Percentiles rank a stretch among this genome's conserved stretches.
These are phyloP conservation scores for Lycocerus yunnanus DNA, from an alignment of 2,888 invertebrate species.

Conservation along the genomic window DNA sequence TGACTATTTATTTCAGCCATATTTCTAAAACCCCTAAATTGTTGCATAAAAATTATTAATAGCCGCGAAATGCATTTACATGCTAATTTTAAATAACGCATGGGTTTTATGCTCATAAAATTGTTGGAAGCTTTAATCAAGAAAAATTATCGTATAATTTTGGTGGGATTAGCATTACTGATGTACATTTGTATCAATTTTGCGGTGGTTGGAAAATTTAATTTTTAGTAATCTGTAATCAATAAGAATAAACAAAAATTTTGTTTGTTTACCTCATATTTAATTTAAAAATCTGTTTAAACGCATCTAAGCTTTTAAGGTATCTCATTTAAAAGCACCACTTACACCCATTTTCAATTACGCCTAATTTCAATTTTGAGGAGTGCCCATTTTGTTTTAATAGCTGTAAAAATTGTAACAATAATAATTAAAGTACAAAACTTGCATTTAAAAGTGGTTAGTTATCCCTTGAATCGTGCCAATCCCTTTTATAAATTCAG, in stretches of 20 bases:
- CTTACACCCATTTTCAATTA: not conserved
- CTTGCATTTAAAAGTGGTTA: slow-evolving; percentile 5
- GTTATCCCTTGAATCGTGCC: not conserved
- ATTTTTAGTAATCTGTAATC: not conserved
- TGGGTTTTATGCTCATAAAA: not conserved
- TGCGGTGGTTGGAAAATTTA: not conserved
- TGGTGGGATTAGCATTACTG: not conserved
- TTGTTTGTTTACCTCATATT: not conserved
- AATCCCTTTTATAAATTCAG: slow-evolving; percentile 3
- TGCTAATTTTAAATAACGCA: not conserved
- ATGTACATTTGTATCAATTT: not conserved
- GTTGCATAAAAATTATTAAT: not conserved
- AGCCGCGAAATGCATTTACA: not conserved
- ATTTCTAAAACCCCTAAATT: not conserved
- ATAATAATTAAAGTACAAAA: not conserved
- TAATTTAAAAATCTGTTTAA: not conserved
- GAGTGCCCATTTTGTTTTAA: not conserved
- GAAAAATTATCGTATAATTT: not conserved
- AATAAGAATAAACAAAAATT: not conserved
- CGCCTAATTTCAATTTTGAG: not conserved
- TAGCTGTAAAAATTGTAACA: not conserved
- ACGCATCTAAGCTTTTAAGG: not conserved
- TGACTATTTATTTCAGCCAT: not conserved
- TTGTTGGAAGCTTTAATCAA: not conserved
- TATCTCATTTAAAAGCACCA: not conserved